These are phyloP conservation scores for Drosophila mauritiana DNA, from an alignment of 1,140 invertebrate genomes.

Conservation along the genomic window DNA sequence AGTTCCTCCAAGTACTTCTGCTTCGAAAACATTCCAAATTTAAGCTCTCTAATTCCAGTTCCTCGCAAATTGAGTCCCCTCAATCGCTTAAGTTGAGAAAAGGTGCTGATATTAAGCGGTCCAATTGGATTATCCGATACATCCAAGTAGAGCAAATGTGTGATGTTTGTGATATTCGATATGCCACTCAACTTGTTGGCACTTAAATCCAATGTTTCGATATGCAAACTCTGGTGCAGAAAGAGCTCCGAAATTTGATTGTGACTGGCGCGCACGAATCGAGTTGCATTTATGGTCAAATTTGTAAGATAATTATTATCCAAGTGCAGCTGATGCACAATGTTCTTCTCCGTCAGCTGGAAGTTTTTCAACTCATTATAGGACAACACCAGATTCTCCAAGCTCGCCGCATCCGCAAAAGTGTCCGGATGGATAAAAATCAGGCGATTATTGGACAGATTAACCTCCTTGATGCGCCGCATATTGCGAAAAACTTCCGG, in stretches of 20 bases:
- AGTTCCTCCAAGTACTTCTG: constrained; percentile 70
- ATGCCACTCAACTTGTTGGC: constrained; percentile 65
- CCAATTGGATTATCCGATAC: constrained; percentile 77
- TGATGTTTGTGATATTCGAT: constrained; percentile 66
- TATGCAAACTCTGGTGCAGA: constrained; percentile 57
- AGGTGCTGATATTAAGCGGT: constrained; percentile 68
- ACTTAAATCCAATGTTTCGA: constrained; percentile 68
- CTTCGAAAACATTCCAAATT: constrained; percentile 82
- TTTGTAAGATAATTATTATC: constrained; percentile 74
- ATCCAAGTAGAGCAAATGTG: constrained; percentile 63
- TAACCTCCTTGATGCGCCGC: constrained; percentile 72
- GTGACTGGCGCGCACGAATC: constrained; percentile 70
- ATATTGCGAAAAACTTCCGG: constrained; percentile 74
- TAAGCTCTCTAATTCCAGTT: constrained; percentile 60
- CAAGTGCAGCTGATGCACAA: constrained; percentile 68
- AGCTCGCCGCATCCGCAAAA: constrained; percentile 64
- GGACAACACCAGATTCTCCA: constrained; percentile 69
- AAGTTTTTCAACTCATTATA: constrained; percentile 62
- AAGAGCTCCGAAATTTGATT: constrained; percentile 65
- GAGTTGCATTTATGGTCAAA: constrained; percentile 68
- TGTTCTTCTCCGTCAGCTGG: constrained; percentile 68
- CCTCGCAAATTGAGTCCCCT: constrained; percentile 59
- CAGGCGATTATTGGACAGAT: constrained; percentile 69
- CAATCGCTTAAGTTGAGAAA: constrained; percentile 68
- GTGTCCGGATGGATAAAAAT: constrained; percentile 68